These are phyloP conservation scores for Bombus superbus DNA, from an alignment of 1,140 invertebrate genomes.

Conservation along the genomic window DNA sequence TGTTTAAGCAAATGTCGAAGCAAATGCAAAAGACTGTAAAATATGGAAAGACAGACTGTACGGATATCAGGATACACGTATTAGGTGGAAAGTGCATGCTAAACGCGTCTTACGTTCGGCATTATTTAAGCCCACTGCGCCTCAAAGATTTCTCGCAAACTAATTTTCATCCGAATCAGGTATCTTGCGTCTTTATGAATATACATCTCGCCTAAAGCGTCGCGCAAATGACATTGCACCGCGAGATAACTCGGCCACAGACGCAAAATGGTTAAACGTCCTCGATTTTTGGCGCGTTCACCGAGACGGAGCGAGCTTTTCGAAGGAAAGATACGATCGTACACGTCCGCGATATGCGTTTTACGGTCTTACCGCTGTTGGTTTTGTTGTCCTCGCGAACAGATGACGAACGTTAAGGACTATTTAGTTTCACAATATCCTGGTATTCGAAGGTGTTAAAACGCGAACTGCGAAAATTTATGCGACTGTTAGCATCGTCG, in stretches of 20 bases:
- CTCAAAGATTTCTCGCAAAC: not conserved
- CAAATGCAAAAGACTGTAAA: too few species aligned
- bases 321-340: not conserved
- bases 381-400: not conserved
- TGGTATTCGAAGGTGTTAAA: not conserved
- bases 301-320: not conserved
- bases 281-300: not conserved
- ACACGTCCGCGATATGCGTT: not conserved
- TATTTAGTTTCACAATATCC: slow-evolving; percentile 1
- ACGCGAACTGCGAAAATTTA: slow-evolving; percentile 8
- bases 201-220: not conserved
- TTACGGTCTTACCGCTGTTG: not conserved
- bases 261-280: not conserved
- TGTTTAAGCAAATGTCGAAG: not conserved
- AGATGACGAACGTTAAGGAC: not conserved
- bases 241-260: not conserved
- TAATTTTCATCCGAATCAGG: not conserved
- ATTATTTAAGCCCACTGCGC: not conserved
- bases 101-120: not conserved
- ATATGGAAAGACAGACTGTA: not conserved
- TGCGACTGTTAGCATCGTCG: not conserved
- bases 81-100: not conserved
- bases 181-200: not conserved
- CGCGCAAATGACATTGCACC: not conserved
- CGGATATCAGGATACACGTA: not conserved